Percentiles rank a stretch among this genome's conserved stretches.
Evolutionary conservation across 1,140 invertebrate species (phyloP).

Genomic region (Drosophila punjabiensis): DNA sequence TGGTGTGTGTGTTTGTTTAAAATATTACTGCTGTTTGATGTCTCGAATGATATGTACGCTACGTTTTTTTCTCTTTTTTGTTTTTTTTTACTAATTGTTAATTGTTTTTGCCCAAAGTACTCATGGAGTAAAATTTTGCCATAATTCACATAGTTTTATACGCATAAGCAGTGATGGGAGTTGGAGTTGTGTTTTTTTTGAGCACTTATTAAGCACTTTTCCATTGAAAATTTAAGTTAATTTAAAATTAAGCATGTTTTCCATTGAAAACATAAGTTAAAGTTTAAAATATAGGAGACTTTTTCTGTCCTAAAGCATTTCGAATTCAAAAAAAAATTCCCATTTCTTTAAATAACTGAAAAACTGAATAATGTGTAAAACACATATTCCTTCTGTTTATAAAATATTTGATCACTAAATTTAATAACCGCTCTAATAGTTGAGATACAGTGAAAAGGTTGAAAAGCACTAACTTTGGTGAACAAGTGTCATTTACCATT

Average conservation of each 20-base stretch:
- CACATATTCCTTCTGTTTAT: background rate
- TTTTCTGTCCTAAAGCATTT: too few relatives aligned
- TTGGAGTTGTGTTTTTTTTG: too few relatives aligned
- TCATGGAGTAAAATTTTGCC: constrained; percentile 55
- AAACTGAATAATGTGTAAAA: background rate
- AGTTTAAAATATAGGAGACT: background rate
- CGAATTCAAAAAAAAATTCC: too few relatives aligned
- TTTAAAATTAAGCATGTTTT: too few relatives aligned
- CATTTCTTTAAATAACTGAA: background rate
- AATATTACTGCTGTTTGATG: constrained; percentile 24
- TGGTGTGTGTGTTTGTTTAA: constrained; percentile 23
- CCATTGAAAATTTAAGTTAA: background rate
- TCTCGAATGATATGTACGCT: constrained; percentile 50
- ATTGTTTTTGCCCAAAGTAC: constrained; percentile 27
- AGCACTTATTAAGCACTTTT: too few relatives aligned
- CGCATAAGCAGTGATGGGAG: constrained; percentile 28
- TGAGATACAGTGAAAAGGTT: too few relatives aligned
- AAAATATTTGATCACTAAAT: background rate
- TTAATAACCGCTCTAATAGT: too few relatives aligned
- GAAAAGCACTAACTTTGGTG: background rate
- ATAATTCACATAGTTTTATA: constrained; percentile 21
- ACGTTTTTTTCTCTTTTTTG: constrained; percentile 15
- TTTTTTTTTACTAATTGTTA: constrained; percentile 20
- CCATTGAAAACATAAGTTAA: too few relatives aligned
- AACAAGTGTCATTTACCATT: background rate